Base-by-base conservation (phyloP, 2,797 vertebrate genomes). In the Chanos chanos region DNA sequence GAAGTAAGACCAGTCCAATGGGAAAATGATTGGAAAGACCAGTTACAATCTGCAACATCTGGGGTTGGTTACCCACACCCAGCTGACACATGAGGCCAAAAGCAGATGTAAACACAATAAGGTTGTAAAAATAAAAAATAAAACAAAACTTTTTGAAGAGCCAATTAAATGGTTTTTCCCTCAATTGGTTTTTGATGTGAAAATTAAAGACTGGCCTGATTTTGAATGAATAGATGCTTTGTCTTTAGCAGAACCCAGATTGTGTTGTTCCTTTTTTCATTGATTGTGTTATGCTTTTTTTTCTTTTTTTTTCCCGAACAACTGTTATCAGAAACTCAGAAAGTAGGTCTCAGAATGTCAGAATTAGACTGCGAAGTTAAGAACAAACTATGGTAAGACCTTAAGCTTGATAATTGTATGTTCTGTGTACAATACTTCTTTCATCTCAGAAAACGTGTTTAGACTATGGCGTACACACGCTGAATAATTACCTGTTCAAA, bases 1-100 rank as follows among this genome's bases (percentile, higher is more conserved):
- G 18, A 61, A 51, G 9, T 59, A 59, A 43, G 10, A 16, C n/a
- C n/a, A n/a, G n/a, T n/a, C n/a, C n/a, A n/a, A n/a, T n/a, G n/a
- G n/a, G n/a, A 56, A 27, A 55, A 44, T 37, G 39, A 57, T 36
- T 47, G 21, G 12, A 47, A 12, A 34, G 12, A 33, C 37, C 27
- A 2, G 34, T 19, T 28, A 37, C 45, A 49, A 12, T 27, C 33
- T 61, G 15, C 34, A 53, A 67, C 61, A 68, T 66, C 51, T 73
- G 62, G 28, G 52, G 25, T 25, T 54, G 41, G 40, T 69, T 61
- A 58, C 31, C 62, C 15, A 50, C 19, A 48, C 27, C 45, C 39
- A 44, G 56, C n/a, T n/a, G 27, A 19, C 19, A 33, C 21, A 21
- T 37, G 33, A 30, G 54, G 36, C 37, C 49, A 60, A 56, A 41